phyloP scores from a whole-genome alignment of 2,888 invertebrate species.

The Drosophila falleni region DNA sequence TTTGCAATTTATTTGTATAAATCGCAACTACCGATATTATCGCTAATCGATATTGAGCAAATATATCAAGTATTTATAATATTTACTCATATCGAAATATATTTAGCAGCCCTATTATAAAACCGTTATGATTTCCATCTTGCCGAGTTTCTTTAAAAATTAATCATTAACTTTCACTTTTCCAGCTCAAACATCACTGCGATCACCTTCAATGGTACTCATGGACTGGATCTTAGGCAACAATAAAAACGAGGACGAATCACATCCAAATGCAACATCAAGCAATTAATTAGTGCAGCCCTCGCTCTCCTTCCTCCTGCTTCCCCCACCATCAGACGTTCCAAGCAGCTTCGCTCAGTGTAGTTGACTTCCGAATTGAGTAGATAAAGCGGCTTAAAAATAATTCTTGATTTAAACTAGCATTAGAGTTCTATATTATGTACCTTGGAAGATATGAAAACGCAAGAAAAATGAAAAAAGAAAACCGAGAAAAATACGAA shows the following conservation, averaged over 20 bases:
- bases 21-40: too few relatives aligned
- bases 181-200: slow-evolving; percentile 91
- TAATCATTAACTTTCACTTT: slow-evolving; percentile 1
- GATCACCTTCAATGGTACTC: slow-evolving; percentile 92
- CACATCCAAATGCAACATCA: slow-evolving; percentile 14
- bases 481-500: slow-evolving; percentile 3
- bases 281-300: slow-evolving; percentile 13
- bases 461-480: slow-evolving; percentile 2
- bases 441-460: slow-evolving; percentile 61
- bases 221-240: slow-evolving; percentile 93
- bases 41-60: too few relatives aligned
- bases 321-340: slow-evolving; percentile 4
- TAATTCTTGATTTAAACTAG: slow-evolving; percentile 39
- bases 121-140: background rate
- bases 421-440: slow-evolving; percentile 64
- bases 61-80: too few relatives aligned
- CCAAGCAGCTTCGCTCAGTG: slow-evolving; percentile 11
- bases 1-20: too few relatives aligned
- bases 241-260: slow-evolving; percentile 61
- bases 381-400: slow-evolving; percentile 24
- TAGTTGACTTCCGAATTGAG: slow-evolving; percentile 26
- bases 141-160: background rate
- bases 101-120: background rate
- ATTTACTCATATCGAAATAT: too few relatives aligned
- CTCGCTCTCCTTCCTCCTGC: background rate